Percentiles rank a stretch among this genome's conserved stretches.
Evolutionary conservation across 2,113 vertebrate species (phyloP).

Genomic region (Leptodactylus fuscus): DNA sequence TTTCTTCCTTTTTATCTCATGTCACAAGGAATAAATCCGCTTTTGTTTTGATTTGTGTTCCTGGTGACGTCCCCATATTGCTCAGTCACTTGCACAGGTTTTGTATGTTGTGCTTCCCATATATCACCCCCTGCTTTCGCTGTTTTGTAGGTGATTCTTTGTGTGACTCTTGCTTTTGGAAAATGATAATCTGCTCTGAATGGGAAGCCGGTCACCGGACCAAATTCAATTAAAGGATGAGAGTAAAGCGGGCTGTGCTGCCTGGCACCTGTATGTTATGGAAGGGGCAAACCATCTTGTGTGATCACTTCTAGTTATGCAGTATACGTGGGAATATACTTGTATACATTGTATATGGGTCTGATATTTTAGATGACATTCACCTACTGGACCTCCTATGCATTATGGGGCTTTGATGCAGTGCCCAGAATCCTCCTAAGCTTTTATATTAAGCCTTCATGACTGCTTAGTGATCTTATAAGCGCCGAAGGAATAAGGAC

Average conservation of each 20-base stretch:
- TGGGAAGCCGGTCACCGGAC: conserved; percentile 7
- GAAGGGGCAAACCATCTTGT: neutral
- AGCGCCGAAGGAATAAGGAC: too few species aligned
- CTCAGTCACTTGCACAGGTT: too few species aligned
- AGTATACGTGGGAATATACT: too few species aligned
- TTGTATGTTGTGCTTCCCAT: neutral
- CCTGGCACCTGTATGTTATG: neutral
- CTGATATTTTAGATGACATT: too few species aligned
- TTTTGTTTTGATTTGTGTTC: neutral
- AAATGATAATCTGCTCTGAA: conserved; percentile 36
- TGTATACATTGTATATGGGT: too few species aligned
- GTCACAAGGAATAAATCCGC: neutral
- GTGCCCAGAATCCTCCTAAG: too few species aligned
- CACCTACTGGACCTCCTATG: too few species aligned
- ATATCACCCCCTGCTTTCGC: too few species aligned
- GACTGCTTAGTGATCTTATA: too few species aligned
- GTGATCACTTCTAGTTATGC: neutral
- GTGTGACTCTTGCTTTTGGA: neutral
- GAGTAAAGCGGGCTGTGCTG: conserved; percentile 2
- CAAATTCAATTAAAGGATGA: conserved; percentile 55
- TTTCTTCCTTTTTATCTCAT: neutral
- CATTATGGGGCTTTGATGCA: too few species aligned
- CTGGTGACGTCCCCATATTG: neutral
- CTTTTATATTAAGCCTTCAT: too few species aligned
- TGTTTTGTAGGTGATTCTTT: neutral